Conservation (phyloP, 2,797 vertebrate genomes). For the Lagodon rhomboides region DNA sequence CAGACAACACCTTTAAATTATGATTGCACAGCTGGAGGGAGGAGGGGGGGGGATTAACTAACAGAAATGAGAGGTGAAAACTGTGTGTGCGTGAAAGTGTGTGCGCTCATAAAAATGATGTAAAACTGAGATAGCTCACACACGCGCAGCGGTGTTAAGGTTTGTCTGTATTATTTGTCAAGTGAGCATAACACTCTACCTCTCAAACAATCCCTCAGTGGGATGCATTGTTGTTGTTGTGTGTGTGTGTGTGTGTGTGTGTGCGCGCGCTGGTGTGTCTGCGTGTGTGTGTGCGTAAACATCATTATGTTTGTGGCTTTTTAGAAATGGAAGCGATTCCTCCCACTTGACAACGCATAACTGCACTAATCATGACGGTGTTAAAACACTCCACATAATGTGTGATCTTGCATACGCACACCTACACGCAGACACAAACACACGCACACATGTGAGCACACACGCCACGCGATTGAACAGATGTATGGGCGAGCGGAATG, state of each 20-base stretch:
- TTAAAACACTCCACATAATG: conserved; percentile 78
- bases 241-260: conserved; percentile 29
- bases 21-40: conserved; percentile 86
- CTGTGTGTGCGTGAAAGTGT: conserved; percentile 16
- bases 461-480: conserved; percentile 33
- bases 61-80: conserved; percentile 64
- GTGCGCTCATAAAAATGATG: conserved; percentile 26
- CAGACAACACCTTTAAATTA: conserved; percentile 88
- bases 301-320: conserved; percentile 72
- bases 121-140: conserved; percentile 22
- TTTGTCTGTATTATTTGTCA: conserved; percentile 64
- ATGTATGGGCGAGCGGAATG: conserved; percentile 59
- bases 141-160: conserved; percentile 27
- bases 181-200: conserved; percentile 66
- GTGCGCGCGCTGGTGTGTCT: conserved; percentile 30
- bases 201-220: conserved; percentile 65
- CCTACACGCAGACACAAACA: conserved; percentile 45
- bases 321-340: conserved; percentile 81
- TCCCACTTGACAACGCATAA: conserved; percentile 82
- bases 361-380: conserved; percentile 74
- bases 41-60: conserved; percentile 70
- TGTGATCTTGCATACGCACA: conserved; percentile 58
- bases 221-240: conserved; percentile 60
- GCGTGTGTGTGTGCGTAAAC: conserved; percentile 40
- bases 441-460: conserved; percentile 19